Base-by-base conservation (phyloP, 53 echinoderm and acorn worm genomes). In the Patiria pectinifera region DNA sequence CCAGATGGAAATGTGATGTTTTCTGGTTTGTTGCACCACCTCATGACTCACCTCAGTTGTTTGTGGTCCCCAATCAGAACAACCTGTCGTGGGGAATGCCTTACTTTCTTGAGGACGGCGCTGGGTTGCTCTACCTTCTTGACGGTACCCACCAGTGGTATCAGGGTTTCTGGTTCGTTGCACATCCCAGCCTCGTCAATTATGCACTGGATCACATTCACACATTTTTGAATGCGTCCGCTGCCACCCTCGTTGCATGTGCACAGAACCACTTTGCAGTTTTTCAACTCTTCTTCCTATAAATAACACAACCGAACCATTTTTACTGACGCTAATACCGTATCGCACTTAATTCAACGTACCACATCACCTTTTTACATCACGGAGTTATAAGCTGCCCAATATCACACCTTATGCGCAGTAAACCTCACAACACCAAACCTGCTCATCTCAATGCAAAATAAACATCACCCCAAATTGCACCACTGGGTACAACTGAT, bases 131-230 rank as follows among this genome's bases (percentile, higher is more conserved):
- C 79, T 14, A 46, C 46, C 46, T 82, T 21, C 22, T 82, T 82
- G 22, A 4, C 16, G 78, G 96, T 94, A 48, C 83, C 92, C 45
- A 96, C 94, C 24, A 99, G 78, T 0, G 99, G 99, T 14, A 99
- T 86, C 14, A 99, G 91, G 0, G 99, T 95, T 81, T 99, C 99
- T 11, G 99, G 99, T 83, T 99, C 99, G n/a, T 70, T 96, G 79
- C 99, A 97, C 99, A 99, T 99, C 4, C 99, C 99, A 35, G 99
- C 99, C 86, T 99, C 99, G 79, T 99, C 99, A 2, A 99, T 92
- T 48, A 99, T 97, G 48, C 96, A 97, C 89, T 99, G 99, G 62
- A 96, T 89, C 69, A 97, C 92, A 80, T 96, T 97, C 60, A 95
- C 78, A 83, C 88, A 45, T 13, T 87, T 82, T n/a, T 21, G 24